These are phyloP conservation scores for Hormaphis cornu DNA, from an alignment of 1,140 invertebrate species.

Conservation along the genomic window DNA sequence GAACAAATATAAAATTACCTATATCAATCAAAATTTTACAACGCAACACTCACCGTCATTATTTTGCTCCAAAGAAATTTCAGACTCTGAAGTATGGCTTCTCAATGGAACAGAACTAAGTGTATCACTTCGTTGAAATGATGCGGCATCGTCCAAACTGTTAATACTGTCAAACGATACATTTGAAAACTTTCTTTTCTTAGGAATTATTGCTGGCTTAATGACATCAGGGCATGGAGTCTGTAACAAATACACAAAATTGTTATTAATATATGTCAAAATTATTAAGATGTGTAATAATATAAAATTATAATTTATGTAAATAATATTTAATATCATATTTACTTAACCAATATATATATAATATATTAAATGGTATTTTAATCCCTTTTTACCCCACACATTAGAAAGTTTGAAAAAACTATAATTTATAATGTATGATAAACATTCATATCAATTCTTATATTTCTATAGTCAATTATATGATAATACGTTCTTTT, in stretches of 20 bases:
- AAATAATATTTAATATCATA: too few species aligned
- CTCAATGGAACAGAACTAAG: not conserved
- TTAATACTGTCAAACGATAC: not conserved
- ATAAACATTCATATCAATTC: too few species aligned
- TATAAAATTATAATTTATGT: too few species aligned
- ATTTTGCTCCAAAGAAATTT: not conserved
- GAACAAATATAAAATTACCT: not conserved
- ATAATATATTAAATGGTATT: too few species aligned
- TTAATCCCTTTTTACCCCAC: too few species aligned
- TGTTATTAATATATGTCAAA: too few species aligned
- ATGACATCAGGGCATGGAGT: not conserved
- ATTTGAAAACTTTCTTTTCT: conserved; percentile 20
- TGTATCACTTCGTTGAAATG: not conserved
- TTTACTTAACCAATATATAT: too few species aligned
- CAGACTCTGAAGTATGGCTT: conserved; percentile 11
- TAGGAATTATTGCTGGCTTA: conserved; percentile 18
- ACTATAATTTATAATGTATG: too few species aligned
- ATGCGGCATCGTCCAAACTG: not conserved
- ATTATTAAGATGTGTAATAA: too few species aligned
- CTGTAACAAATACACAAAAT: not conserved
- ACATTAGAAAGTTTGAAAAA: too few species aligned
- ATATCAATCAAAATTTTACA: not conserved
- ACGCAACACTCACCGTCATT: not conserved
- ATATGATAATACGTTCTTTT: too few species aligned
- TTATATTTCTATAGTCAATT: too few species aligned